Evolutionary conservation across 2,797 vertebrate species (phyloP), one percentile per base, ranked within the genome.

Genomic region (Rhynchonycteris naso): DNA sequence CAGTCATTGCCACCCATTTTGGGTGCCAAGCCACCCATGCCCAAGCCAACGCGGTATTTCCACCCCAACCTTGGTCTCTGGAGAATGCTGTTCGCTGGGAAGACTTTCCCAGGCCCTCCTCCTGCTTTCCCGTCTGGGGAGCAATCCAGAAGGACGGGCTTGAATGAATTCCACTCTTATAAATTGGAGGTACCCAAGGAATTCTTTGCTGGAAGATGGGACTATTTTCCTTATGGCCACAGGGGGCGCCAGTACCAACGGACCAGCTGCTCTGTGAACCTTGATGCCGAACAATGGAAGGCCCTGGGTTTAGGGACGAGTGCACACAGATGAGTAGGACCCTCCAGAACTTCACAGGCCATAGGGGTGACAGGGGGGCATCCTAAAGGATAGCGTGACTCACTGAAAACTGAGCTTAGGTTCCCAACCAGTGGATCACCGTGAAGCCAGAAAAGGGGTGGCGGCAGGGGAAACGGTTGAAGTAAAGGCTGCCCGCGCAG

Each of bases 21-120:
- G 98, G 97, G 89, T 98, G 97, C 96, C 97, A 98, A 61, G 98
- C 97, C 61, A 96, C 97, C 1, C 97, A 93, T 1, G 68, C 97
- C 63, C 96, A 93, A 90, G 93, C 97, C 88, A 97, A 97, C 0
- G 54, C 96, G 26, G 98, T 83, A 50, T 50, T 28, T 43, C 59
- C 14, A 18, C 12, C 65, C 50, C 8, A 22, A 21, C 30, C 21
- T 9, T 61, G 14, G 47, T 38, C 30, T 59, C 56, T 4, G 9
- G 54, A 50, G 13, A 33, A 12, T 12, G 21, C 86, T 22, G 54
- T 1, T n/a, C 12, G 22, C 66, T 2, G 8, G 21, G 33, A 22
- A 50, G 79, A 1, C 5, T 30, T 47, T 21, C 59, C 43, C 69
- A 26, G 35, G 9, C 35, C 26, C 33, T 61, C 50, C 35, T 22